phyloP scores from a whole-genome alignment of 2,888 invertebrate genomes.

The Anthophora plumipes region DNA sequence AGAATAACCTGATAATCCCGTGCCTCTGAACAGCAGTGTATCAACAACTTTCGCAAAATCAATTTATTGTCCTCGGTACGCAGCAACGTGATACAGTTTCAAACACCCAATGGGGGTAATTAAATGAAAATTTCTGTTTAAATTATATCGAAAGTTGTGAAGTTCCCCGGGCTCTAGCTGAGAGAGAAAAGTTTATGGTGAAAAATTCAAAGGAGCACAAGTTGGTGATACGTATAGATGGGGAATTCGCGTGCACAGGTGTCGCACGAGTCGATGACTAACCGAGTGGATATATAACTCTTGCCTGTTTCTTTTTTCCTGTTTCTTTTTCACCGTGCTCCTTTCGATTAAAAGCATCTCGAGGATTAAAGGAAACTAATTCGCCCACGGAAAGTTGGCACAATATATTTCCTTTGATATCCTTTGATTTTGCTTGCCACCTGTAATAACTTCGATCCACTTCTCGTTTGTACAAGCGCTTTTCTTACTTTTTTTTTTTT shows the following conservation, averaged over 20 bases:
- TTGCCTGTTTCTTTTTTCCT: conserved; percentile 11
- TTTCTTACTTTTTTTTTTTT: too few species aligned
- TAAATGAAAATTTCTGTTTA: conserved; percentile 18
- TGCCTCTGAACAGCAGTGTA: neutral
- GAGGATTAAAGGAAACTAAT: conserved; percentile 27
- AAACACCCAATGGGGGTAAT: conserved; percentile 10
- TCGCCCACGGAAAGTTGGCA: conserved; percentile 3
- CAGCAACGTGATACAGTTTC: conserved; percentile 1
- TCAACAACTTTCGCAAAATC: conserved; percentile 14
- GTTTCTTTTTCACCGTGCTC: neutral
- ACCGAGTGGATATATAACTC: conserved; percentile 2
- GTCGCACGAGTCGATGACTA: conserved; percentile 41
- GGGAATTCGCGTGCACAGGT: conserved; percentile 12
- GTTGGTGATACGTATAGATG: neutral
- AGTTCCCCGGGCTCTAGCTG: neutral
- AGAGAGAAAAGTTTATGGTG: conserved; percentile 14
- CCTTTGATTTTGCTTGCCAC: conserved; percentile 1
- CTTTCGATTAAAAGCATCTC: conserved; percentile 31
- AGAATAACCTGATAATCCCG: neutral
- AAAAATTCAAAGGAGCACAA: conserved; percentile 27
- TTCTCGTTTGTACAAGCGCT: conserved; percentile 9
- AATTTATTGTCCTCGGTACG: conserved; percentile 5
- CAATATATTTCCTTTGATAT: conserved; percentile 18
- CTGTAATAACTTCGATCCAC: neutral
- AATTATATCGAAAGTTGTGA: conserved; percentile 19